phyloP scores from a whole-genome alignment of 2,797 vertebrate genomes.

The Halcyon badia region DNA sequence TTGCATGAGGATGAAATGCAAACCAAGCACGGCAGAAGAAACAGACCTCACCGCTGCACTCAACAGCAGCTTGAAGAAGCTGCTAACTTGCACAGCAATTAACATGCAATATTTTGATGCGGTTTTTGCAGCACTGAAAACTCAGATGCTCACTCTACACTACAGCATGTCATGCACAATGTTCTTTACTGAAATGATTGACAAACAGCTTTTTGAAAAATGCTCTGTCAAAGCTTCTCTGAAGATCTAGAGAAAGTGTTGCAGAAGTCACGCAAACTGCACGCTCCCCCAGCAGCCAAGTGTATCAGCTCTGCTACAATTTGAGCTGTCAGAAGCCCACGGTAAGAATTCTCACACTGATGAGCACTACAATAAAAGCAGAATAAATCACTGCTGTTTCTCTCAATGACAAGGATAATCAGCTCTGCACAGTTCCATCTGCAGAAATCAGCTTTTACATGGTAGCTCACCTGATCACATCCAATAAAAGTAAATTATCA shows the following conservation, averaged over 20 bases:
- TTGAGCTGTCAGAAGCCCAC: constrained; percentile 42
- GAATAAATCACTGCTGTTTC: constrained; percentile 24
- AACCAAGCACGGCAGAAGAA: background rate
- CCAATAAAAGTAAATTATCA: background rate
- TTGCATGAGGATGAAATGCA: background rate
- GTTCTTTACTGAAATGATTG: background rate
- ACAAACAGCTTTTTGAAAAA: background rate
- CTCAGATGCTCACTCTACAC: background rate
- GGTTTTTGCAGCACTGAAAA: background rate
- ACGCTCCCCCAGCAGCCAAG: background rate
- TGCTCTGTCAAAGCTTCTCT: background rate
- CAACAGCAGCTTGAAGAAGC: background rate
- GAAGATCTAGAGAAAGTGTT: background rate
- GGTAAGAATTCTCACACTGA: background rate
- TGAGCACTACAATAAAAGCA: background rate
- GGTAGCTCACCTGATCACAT: background rate
- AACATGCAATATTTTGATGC: background rate
- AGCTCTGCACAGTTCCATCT: background rate
- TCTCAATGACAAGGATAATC: background rate
- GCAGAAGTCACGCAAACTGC: background rate
- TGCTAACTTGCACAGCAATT: background rate
- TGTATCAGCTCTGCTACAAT: background rate
- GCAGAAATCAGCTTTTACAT: background rate
- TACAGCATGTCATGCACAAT: rapidly evolving
- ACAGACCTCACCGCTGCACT: background rate